Evolutionary conservation across 2,888 invertebrate genomes (phyloP), one percentile per base, ranked within the genome.

Genomic region (Argyra leucocephala): DNA sequence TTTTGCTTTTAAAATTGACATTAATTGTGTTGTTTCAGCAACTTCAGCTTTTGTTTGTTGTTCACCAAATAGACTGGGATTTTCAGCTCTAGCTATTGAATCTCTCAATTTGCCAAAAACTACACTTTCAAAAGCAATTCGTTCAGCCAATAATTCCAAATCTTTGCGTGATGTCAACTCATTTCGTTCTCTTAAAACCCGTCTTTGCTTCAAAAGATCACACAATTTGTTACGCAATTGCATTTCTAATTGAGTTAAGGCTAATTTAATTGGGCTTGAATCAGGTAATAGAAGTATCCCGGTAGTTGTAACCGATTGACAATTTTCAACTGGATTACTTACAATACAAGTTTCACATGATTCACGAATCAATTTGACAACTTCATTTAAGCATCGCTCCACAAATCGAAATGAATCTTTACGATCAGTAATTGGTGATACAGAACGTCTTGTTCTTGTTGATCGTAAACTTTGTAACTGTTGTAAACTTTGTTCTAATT

Each of bases 111-210:
- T 82, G 68, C 85, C 83, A 66, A 89, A 84, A 66, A 89, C 82
- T 24, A 90, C 86, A 66, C 89, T 88, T 79, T 92, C 91, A 76
- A 88, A 91, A 0, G 91, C 90, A 22, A 91, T 82, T 74, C 90
- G 88, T 77, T 91, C 91, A 1, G 91, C 90, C 65, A 90, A 79
- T 65, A 91, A 82, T 73, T 88, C 86, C 69, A 89, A 79, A 74
- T 86, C 86, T 69, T 86, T 86, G 62, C 84, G 83, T 66, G 84
- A 84, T 64, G 88, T 87, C 69, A 90, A 81, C 72, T 87, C 85
- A 66, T 88, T 88, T 15, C 84, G 83, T 73, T 87, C 86, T 69
- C 85, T 82, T 24, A 90, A 79, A 64, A 83, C 82, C 66, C 86
- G 84, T 73, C 88, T 85, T 73, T 85, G 86, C 71, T 85, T 85